Base-by-base conservation (phyloP, 2,888 invertebrate genomes). In the Drepana falcataria region DNA sequence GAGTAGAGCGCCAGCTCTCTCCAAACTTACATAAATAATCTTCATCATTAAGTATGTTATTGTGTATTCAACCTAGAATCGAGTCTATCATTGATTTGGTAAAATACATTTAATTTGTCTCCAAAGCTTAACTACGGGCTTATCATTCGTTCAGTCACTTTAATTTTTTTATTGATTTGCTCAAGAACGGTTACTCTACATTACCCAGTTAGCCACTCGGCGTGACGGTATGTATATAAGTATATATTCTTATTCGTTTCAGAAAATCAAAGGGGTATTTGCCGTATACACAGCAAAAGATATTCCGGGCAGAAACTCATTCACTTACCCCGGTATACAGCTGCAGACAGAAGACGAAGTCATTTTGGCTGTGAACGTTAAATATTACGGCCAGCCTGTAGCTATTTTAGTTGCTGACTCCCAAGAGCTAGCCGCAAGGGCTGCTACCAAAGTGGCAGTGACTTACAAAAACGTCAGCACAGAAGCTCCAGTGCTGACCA, bases 341-440 rank as follows among this genome's bases (percentile, higher is more conserved):
- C 66, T 85, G 0, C 75, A 84, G 65, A 81, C 81, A 0, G 78
- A 82, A 21, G 74, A 85, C 2, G 93, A 93, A 71, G 88, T 92
- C 64, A 84, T 93, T 49, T 82, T 93, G 35, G 93, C 92, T 34
- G 89, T 88, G 47, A 86, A 85, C 33, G 92, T 95, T 0, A 77
- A 87, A 54, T 95, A 91, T 71, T 93, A 93, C 59, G 94, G 95
- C 0, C 95, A 96, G 74, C 93, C 95, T 0, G 77, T 95, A 5
- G 96, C 95, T 0, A 86, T 96, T 21, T 83, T 96, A 0, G 93
- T 94, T 0, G 95, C 95, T 2, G 84, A 76, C n/a, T 88, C 84
- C 1, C 90, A 93, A 59, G 81, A 83, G 4, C 63, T 92, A 4
- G 94, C 95, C 0, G 85, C 87, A 6, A 73, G 82, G 52, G 93